Base-by-base conservation (phyloP, 2,113 vertebrate species). In the Cyrtonyx montezumae region DNA sequence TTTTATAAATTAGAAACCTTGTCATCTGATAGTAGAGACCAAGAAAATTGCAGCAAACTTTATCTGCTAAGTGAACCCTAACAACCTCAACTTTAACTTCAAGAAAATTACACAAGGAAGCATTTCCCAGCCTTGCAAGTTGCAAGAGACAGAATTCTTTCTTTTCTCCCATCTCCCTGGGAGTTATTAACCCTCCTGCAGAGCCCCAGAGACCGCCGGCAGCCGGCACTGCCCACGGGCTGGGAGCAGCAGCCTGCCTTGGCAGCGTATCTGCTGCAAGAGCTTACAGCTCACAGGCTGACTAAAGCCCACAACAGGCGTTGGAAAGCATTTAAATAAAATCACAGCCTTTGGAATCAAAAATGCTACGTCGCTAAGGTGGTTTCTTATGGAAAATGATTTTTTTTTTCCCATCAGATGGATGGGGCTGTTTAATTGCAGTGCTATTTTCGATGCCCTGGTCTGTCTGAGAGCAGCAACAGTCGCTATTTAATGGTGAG, bases 41-140 rank as follows among this genome's bases (percentile, higher is more conserved):
- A 92, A 93, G 90, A 87, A 98, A 97, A 97, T 95, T 84, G 95
- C 95, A 87, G 94, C 96, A 97, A 98, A 97, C 96, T 97, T 97
- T 98, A 96, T 96, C 96, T 97, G 94, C 79, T 89, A 97, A 96
- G 96, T 97, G 97, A 98, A 97, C 97, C 97, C 95, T 95, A 98
- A 96, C 95, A 97, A 98, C 97, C 95, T 51, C 94, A 90, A 95
- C 95, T 97, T 98, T 97, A 97, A 97, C 97, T 98, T 97, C 96
- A 97, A 98, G 96, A 94, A 97, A 97, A 98, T 98, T 97, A 98
- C 95, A 71, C 87, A 94, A 30, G 89, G 95, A 98, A 98, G 96
- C 94, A 95, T 94, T 97, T 97, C 96, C 84, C 77, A 96, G 95
- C 88, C 93, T 90, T 66, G 79, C 84, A 96, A 94, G 68, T 95